Evolutionary conservation across 2,113 vertebrate species (phyloP).

Genomic region (Ramphastos sulfuratus): DNA sequence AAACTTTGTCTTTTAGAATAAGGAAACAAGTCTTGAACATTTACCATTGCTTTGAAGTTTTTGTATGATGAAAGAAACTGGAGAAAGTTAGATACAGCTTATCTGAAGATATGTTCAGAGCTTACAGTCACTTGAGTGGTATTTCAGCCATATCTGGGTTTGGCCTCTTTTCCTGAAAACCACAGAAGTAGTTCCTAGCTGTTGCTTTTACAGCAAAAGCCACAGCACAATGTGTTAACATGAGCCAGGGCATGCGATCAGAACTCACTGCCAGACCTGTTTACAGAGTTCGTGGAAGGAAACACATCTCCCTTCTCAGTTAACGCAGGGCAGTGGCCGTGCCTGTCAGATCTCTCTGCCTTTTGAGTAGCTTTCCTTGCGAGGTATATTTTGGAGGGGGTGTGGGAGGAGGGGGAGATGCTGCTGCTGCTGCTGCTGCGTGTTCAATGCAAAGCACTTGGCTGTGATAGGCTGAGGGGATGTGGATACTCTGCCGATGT

Average conservation of each 20-base stretch:
- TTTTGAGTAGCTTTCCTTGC: not conserved
- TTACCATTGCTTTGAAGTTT: not conserved
- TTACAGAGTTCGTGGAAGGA: not conserved
- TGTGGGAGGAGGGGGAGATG: constrained; percentile 23
- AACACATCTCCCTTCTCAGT: not conserved
- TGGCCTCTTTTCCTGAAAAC: not conserved
- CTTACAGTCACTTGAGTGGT: not conserved
- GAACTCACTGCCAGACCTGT: not conserved
- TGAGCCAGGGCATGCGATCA: not conserved
- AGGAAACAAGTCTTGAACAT: not conserved
- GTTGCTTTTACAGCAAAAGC: not conserved
- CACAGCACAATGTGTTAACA: not conserved
- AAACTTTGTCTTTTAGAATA: not conserved
- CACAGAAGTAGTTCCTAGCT: not conserved
- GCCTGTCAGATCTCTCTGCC: not conserved
- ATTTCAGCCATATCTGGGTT: not conserved
- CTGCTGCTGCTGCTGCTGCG: constrained; percentile 36
- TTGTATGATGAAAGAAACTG: not conserved
- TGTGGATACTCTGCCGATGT: constrained; percentile 70
- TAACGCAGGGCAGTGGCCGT: not conserved
- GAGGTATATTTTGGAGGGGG: not conserved
- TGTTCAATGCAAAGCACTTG: constrained; percentile 34
- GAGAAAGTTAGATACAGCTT: not conserved
- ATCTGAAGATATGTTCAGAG: not conserved
- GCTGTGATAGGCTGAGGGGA: constrained; percentile 77